A percentile compares a stretch with the other conserved stretches of the same genome.
These are phyloP conservation scores for Hipposideros larvatus DNA, from an alignment of 2,797 vertebrate genomes.

Conservation along the genomic window DNA sequence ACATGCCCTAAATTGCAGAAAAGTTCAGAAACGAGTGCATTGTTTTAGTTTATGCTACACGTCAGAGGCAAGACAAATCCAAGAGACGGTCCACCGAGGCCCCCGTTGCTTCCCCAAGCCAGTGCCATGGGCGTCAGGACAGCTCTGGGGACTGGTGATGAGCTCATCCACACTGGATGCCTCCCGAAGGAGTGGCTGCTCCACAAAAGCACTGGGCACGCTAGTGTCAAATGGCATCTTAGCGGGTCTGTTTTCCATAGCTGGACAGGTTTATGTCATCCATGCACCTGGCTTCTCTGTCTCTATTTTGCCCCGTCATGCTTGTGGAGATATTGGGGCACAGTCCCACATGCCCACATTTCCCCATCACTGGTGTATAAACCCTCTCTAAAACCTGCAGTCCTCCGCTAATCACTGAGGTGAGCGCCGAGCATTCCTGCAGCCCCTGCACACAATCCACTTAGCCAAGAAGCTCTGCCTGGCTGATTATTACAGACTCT, in stretches of 20 bases:
- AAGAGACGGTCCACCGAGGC: not conserved
- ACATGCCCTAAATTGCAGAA: not conserved
- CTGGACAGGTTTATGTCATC: not conserved
- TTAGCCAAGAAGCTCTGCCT: not conserved
- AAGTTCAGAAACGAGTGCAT: not conserved
- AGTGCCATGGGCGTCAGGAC: not conserved
- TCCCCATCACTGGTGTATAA: not conserved
- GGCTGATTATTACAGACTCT: not conserved
- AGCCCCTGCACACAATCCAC: not conserved
- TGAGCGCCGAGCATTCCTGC: not conserved
- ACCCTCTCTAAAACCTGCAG: not conserved
- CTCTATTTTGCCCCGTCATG: not conserved
- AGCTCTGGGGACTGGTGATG: not conserved
- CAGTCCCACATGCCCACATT: not conserved
- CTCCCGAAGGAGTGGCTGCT: not conserved
- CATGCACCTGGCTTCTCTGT: not conserved
- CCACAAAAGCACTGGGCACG: not conserved
- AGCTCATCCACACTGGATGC: not conserved
- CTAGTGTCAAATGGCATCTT: accelerated
- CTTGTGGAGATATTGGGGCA: not conserved
- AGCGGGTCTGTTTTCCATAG: not conserved
- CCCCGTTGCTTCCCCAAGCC: not conserved
- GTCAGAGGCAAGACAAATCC: not conserved
- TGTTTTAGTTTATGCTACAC: not conserved
- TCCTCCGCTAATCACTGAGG: not conserved